Conservation (phyloP, 2,113 vertebrate species). For the Garra rufa region DNA sequence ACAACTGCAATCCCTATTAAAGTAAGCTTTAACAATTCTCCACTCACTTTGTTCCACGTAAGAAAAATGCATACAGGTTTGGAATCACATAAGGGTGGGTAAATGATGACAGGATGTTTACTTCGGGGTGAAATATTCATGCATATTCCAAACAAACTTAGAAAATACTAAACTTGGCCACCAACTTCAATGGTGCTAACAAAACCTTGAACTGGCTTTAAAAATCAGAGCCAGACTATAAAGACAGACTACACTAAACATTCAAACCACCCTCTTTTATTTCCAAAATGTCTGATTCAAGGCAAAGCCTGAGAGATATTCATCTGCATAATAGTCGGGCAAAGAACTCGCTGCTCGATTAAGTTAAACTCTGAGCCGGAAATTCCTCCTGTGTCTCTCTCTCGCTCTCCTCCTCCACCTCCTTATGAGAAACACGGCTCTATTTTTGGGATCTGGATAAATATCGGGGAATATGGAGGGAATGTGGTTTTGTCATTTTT, state of each 20-base stretch:
- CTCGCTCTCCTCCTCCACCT: slow-evolving; percentile 36
- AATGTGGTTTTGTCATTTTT: slow-evolving; percentile 46
- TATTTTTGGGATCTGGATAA: slow-evolving; percentile 56
- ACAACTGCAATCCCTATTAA: not conserved
- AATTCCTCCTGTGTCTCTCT: slow-evolving; percentile 69
- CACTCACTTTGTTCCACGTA: not conserved
- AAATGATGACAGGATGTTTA: slow-evolving; percentile 25
- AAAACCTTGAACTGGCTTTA: not conserved
- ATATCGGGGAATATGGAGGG: slow-evolving; percentile 45
- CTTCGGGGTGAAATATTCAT: not conserved
- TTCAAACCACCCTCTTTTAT: slow-evolving; percentile 51
- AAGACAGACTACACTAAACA: slow-evolving; percentile 8
- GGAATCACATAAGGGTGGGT: not conserved
- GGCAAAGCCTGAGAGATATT: slow-evolving; percentile 66
- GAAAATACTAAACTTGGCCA: slow-evolving; percentile 5
- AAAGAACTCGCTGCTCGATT: slow-evolving; percentile 54
- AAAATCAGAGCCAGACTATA: not conserved
- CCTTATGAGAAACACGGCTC: slow-evolving; percentile 42
- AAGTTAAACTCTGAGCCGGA: slow-evolving; percentile 70
- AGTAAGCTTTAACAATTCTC: not conserved
- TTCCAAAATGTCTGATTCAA: slow-evolving; percentile 63
- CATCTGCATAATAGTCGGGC: slow-evolving; percentile 65
- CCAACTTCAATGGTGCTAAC: not conserved
- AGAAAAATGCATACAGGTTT: not conserved
- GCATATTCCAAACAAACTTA: not conserved